phyloP scores from a whole-genome alignment of 2,113 vertebrate species.

The Malurus cyaneus region DNA sequence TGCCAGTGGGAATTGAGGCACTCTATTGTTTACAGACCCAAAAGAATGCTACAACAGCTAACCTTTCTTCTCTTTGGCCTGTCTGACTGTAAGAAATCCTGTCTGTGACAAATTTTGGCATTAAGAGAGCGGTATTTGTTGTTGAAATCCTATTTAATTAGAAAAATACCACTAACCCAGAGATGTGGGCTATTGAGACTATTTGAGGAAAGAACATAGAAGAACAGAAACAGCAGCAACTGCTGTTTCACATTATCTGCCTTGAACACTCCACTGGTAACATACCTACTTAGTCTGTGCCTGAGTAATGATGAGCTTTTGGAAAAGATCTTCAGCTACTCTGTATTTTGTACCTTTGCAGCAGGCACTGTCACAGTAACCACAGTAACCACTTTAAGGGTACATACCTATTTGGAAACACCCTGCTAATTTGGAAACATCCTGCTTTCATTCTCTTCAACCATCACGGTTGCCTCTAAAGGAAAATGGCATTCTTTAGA shows the following conservation, averaged over 20 bases:
- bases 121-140: neutral
- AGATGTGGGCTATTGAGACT: neutral
- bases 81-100: neutral
- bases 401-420: neutral
- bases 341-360: neutral
- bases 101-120: neutral
- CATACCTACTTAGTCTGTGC: neutral
- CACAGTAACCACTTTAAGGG: neutral
- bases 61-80: neutral
- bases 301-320: neutral
- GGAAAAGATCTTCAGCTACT: neutral
- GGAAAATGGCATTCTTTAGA: neutral
- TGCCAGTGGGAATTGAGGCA: neutral
- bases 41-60: neutral
- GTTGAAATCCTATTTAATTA: slow-evolving; percentile 9
- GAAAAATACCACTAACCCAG: neutral
- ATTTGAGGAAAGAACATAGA: neutral
- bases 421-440: neutral
- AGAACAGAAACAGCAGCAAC: neutral
- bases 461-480: neutral
- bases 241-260: neutral
- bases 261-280: neutral
- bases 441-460: neutral
- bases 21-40: neutral
- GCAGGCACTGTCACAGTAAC: neutral